Evolutionary conservation across 1,140 invertebrate genomes (phyloP), one percentile per base, ranked within the genome.

Genomic region (Conus ventricosus): DNA sequence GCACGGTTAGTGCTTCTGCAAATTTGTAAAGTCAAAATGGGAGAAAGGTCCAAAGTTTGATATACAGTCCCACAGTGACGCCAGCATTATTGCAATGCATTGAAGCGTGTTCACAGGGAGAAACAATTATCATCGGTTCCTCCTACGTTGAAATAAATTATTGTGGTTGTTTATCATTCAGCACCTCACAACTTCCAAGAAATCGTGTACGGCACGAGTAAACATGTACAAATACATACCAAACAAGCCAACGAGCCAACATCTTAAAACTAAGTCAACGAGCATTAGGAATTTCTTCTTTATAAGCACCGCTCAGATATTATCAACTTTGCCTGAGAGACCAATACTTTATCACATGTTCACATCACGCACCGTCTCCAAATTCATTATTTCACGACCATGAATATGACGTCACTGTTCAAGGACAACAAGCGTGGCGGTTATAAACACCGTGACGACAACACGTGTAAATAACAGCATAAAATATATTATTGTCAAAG

Each of bases 251-350:
- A 71, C 20, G 6, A 71, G 11, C 67, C 67, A 71, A 23, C 17
- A 71, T 23, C 57, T 71, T 71, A n/a, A 71, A 71, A 7, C 20
- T 23, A 20, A 4, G 23, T 71, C 67, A 71, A 71, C 67, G 67
- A 71, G 20, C 67, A 71, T 71, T 71, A 71, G 67, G 67, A n/a
- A 23, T 17, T 23, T 71, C 67, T 71, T 71, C 67, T 71, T 20
- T 20, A n/a, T 71, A 71, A 71, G 67, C 67, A 71, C 67, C 67
- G 67, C 67, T n/a, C 67, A 71, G 23, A 71, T n/a, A 71, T 71
- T 6, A 23, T n/a, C 39, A n/a, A 71, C 67, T 5, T 71, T 71
- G 67, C 67, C 67, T 71, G 67, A 71, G 67, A 71, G 11, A 71
- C 67, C 67, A 71, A 71, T 20, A 71, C 67, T 23, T 71, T 71